Conservation (phyloP, 1,140 invertebrate genomes). For the Nephotettix cincticeps region DNA sequence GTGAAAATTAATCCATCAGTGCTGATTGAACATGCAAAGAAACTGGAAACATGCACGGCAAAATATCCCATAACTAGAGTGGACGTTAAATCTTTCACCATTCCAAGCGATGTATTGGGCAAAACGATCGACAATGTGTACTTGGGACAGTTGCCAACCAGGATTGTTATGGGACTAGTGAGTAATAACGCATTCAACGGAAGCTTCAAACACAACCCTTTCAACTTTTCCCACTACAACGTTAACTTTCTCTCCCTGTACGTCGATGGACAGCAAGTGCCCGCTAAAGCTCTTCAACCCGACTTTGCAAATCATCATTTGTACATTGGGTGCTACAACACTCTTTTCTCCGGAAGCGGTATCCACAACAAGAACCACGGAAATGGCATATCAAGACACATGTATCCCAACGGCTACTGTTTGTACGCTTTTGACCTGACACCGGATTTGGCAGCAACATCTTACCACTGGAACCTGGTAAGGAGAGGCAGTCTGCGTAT, state of each 20-base stretch:
- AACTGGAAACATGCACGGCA: conserved; percentile 44
- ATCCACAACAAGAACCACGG: neutral
- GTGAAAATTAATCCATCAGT: no score
- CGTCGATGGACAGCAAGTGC: conserved; percentile 33
- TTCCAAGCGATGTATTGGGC: conserved; percentile 41
- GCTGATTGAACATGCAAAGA: conserved; percentile 45
- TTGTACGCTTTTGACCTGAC: no score
- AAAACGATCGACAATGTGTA: conserved; percentile 46
- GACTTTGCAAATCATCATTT: neutral
- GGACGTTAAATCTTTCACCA: conserved; percentile 44
- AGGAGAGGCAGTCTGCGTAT: no score
- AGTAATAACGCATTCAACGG: conserved; percentile 47
- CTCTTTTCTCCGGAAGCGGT: no score
- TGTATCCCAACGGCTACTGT: neutral
- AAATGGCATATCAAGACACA: neutral
- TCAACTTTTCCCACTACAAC: conserved; percentile 45
- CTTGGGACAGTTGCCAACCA: conserved; percentile 46
- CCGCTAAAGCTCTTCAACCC: conserved; percentile 16
- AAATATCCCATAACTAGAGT: conserved; percentile 48
- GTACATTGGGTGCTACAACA: neutral
- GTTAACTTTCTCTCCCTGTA: conserved; percentile 35
- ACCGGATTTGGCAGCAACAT: no score
- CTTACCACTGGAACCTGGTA: no score
- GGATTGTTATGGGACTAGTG: conserved; percentile 48
- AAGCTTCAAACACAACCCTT: conserved; percentile 43